Evolutionary conservation across 2,797 vertebrate genomes (phyloP).

Genomic region (Melanotaenia boesemani): DNA sequence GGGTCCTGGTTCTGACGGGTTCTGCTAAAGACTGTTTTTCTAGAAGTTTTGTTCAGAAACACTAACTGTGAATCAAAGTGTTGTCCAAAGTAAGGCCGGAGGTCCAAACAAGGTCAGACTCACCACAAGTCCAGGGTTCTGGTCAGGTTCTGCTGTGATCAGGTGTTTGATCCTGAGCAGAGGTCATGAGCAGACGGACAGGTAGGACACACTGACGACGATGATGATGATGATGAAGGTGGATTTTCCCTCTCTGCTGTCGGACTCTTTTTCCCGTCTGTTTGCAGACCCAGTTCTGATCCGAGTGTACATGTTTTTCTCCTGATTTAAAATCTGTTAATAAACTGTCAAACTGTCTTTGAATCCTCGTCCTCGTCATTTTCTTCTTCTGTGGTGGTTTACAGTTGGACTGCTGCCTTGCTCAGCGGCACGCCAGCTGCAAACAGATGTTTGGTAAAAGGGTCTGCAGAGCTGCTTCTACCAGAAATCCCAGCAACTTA

Average conservation of each 20-base stretch:
- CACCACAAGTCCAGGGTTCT: too few relatives aligned
- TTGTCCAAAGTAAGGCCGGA: constrained; percentile 11
- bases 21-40: constrained; percentile 21
- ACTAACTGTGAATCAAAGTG: constrained; percentile 58
- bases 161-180: constrained; percentile 31
- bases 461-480: constrained; percentile 45
- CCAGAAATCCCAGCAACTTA: not conserved
- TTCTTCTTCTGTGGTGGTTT: constrained; percentile 51
- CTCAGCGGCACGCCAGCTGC: constrained; percentile 74
- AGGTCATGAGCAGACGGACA: not conserved
- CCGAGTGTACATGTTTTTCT: constrained; percentile 82
- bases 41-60: constrained; percentile 14
- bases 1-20: constrained; percentile 12
- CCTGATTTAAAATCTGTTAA: constrained; percentile 90
- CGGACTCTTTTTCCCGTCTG: constrained; percentile 86
- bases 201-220: constrained; percentile 55
- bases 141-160: not conserved
- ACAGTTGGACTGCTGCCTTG: constrained; percentile 11
- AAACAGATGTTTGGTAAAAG: constrained; percentile 83
- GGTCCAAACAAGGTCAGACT: not conserved
- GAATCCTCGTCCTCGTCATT: constrained; percentile 76
- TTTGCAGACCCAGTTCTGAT: constrained; percentile 95
- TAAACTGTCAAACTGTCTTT: constrained; percentile 88
- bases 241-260: constrained; percentile 69
- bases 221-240: constrained; percentile 69